Base-by-base conservation (phyloP, 53 echinoderm and acorn worm species). In the Pentamera pediparva region DNA sequence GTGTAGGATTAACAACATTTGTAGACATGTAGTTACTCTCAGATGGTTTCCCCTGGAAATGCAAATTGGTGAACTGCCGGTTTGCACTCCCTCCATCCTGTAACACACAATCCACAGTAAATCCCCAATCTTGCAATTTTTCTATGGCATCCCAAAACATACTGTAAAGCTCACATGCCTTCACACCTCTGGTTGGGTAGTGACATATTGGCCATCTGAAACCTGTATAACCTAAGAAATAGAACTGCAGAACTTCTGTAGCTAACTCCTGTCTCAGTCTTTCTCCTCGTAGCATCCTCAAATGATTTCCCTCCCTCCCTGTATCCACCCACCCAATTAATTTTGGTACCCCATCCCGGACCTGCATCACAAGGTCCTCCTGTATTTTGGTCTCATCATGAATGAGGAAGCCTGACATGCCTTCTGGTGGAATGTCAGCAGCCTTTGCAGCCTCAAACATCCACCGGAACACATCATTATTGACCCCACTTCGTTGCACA, bases 361-460 rank as follows among this genome's bases (percentile, higher is more conserved):
- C 26, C 10, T 39, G 27, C 40, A 76, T 30, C 4, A 59, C 59
- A 6, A 76, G 30, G 19, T 76, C 76, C 25, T 76, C 76, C 27
- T 76, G 76, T 24, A 76, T 76, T 36, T 58, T 59, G 5, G 59
- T 61, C 32, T 76, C 61, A 40, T 76, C 76, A 20, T 59, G 41
- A 4, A 60, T 59, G 25, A 76, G 43, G 4, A 58, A 13, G 32
- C 61, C 76, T 2, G 43, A 19, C 7, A 19, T 35, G 3, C 59
- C 76, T n/a, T 41, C 59, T 6, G 33, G 39, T 28, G 28, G 36
- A 21, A 76, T 22, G 5, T 74, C 10, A 36, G 38, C 59, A 28
- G 59, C 3, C 0, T 41, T 57, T 5, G 60, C 76, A 19, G 60
- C 28, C 35, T 60, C 60, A 37, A 19, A 58, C 76, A 76, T 76